A percentile compares a stretch with the other conserved stretches of the same genome.
phyloP scores from a whole-genome alignment of 2,888 invertebrate genomes.

The Portevinia maculata region DNA sequence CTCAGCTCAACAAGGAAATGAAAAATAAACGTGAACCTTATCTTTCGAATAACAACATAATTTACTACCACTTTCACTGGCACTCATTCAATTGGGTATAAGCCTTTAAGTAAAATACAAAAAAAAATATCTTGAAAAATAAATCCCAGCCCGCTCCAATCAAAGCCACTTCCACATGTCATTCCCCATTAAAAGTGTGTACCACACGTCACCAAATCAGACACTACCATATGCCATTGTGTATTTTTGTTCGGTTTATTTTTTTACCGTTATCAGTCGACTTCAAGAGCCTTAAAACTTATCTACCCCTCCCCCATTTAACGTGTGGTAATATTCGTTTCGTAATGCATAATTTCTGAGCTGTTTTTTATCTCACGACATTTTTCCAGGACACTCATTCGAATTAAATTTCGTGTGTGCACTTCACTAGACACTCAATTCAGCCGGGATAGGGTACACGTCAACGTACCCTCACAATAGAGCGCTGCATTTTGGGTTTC shows the following conservation, averaged over 20 bases:
- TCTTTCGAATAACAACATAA: constrained; percentile 37
- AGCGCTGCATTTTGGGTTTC: constrained; percentile 29
- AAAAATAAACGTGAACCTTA: constrained; percentile 11
- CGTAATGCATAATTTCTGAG: constrained; percentile 40
- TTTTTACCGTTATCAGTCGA: constrained; percentile 35
- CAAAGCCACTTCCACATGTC: constrained; percentile 22
- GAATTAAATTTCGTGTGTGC: constrained; percentile 31
- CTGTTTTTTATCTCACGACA: constrained; percentile 57
- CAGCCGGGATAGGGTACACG: background rate
- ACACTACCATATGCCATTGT: constrained; percentile 21
- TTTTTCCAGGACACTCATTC: constrained; percentile 38
- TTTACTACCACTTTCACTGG: constrained; percentile 15
- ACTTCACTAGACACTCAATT: constrained; percentile 37
- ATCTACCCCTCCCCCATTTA: background rate
- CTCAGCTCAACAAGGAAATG: background rate
- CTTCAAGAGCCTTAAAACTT: constrained; percentile 11
- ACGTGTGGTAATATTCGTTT: constrained; percentile 9
- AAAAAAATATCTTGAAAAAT: constrained; percentile 2
- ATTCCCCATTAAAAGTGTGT: background rate
- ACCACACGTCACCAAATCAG: constrained; percentile 42
- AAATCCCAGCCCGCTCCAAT: constrained; percentile 15
- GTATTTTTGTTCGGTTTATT: constrained; percentile 23
- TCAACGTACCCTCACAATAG: no score
- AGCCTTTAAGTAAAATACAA: background rate
- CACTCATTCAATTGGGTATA: constrained; percentile 21